Base-by-base conservation (phyloP, 2,888 invertebrate species). In the Eristalinus sepulchralis region DNA sequence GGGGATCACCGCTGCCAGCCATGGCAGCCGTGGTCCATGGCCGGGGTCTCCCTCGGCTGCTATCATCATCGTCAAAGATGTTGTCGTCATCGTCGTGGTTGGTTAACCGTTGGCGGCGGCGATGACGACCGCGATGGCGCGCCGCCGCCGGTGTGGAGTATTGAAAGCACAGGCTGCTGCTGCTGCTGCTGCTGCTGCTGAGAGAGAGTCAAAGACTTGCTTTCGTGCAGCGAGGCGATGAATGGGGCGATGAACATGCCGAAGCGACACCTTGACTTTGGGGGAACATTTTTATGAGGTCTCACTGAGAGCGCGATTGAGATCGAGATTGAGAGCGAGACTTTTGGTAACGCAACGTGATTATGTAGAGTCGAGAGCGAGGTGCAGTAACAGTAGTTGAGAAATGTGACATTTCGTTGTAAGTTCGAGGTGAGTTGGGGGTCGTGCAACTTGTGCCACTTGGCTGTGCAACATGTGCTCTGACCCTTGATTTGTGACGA, bases 261-360 rank as follows among this genome's bases (percentile, higher is more conserved):
- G 73, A 78, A 78, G 64, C 82, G 77, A 85, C 85, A 85, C 85
- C 77, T 90, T 89, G 81, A 84, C 79, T 86, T 83, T 86, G 79
- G 59, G 47, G 73, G 55, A n/a, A 71, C 67, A 17, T 70, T 73
- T 79, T 73, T 79, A 83, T 73, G 81, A 67, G 73, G 78, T 68
- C 60, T 8, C 34, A 53, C 53, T 53, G 57, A 57, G 2, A 27
- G 2, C 5, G 27, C 27, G 57, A 24, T 57, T 24, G 57, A 11
- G 22, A 24, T 24, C 57, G 24, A 57, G 57, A 57, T 57, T 22
- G 57, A 24, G 22, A 24, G 47, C 24, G 24, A 57, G 57, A 11
- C 57, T 57, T 57, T 17, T 47, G 47, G 47, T 17, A 47, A 47
- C 47, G 47, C 17, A 47, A 47, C 47, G 47, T 47, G 47, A 47